Evolutionary conservation across 2,113 vertebrate species (phyloP).

Genomic region (Baryphthengus martii): DNA sequence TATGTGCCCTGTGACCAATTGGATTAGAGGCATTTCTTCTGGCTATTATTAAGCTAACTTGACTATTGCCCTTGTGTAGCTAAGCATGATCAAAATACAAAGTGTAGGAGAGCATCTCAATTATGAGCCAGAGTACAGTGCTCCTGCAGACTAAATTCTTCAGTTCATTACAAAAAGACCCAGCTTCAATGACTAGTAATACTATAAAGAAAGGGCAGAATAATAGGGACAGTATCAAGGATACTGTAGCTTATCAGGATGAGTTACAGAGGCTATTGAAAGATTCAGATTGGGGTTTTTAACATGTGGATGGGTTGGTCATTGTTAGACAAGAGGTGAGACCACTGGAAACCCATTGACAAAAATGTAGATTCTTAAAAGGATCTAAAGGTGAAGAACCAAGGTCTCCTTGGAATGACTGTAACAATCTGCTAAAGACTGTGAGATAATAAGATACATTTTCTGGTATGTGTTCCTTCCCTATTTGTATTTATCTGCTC

Average conservation of each 20-base stretch:
- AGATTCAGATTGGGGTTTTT: neutral
- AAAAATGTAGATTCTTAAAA: neutral
- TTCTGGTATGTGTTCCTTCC: neutral
- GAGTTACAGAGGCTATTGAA: neutral
- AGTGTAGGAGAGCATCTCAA: constrained; percentile 47
- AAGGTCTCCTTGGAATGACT: neutral
- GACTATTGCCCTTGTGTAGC: constrained; percentile 58
- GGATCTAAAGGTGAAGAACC: neutral
- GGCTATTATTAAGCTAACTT: constrained; percentile 72
- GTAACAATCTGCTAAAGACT: neutral
- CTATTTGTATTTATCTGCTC: neutral
- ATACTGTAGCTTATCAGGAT: neutral
- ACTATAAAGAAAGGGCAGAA: constrained; percentile 37
- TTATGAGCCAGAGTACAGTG: constrained; percentile 16
- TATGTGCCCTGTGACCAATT: constrained; percentile 72
- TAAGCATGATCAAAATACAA: constrained; percentile 70
- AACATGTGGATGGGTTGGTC: neutral
- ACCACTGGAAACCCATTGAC: neutral
- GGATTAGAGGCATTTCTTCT: constrained; percentile 75
- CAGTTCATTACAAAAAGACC: constrained; percentile 23
- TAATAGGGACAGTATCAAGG: constrained; percentile 16
- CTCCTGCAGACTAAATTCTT: constrained; percentile 6
- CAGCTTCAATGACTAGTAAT: neutral
- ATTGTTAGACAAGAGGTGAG: neutral
- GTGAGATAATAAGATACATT: neutral